These are phyloP conservation scores for Micromesistius poutassou DNA, from an alignment of 2,797 vertebrate species.

Conservation along the genomic window DNA sequence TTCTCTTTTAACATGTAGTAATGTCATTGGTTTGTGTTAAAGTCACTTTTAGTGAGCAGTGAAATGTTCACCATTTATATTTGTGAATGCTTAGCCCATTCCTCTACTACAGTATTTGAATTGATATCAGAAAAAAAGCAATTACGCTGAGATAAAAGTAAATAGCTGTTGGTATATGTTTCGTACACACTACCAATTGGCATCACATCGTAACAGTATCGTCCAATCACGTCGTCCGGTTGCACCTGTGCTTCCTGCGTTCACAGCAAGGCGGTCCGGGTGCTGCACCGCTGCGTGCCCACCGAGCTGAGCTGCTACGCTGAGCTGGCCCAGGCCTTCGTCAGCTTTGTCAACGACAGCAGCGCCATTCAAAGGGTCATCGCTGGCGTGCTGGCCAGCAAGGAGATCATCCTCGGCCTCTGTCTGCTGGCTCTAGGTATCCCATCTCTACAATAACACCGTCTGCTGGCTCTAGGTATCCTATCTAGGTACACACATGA, in stretches of 20 bases:
- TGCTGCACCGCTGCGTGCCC: constrained; percentile 94
- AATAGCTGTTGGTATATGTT: background rate
- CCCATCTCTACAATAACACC: background rate
- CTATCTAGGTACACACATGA: too few relatives aligned
- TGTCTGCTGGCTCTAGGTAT: constrained; percentile 94
- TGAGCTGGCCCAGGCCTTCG: constrained; percentile 88
- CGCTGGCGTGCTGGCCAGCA: constrained; percentile 95
- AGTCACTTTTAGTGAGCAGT: background rate
- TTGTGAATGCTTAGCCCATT: background rate
- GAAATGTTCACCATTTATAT: background rate
- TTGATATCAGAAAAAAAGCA: background rate
- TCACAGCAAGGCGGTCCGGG: constrained; percentile 78
- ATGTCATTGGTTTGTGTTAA: background rate
- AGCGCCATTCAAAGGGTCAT: constrained; percentile 89
- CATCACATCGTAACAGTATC: too few relatives aligned
- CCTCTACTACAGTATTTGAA: background rate
- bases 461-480: background rate
- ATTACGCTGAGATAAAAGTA: too few relatives aligned
- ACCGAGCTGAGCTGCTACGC: constrained; percentile 87
- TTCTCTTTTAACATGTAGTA: background rate
- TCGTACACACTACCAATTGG: background rate
- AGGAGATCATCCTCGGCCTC: constrained; percentile 97
- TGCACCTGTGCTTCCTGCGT: background rate
- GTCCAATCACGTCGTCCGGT: background rate
- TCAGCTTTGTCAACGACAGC: constrained; percentile 95